Conservation (phyloP, 2,113 vertebrate species). For the Vombatus ursinus region DNA sequence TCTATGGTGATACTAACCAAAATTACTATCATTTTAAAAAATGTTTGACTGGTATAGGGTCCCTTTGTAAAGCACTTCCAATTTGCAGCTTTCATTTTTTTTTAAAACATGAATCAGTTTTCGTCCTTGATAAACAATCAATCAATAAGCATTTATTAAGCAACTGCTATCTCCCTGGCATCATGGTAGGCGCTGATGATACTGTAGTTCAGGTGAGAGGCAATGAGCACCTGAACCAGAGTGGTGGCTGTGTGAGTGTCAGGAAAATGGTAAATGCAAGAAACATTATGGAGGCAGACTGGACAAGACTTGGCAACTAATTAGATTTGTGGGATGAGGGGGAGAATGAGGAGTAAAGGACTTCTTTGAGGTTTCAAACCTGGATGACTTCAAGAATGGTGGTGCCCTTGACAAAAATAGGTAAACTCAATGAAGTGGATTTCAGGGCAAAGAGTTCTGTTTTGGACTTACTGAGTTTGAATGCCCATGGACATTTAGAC, state of each 20-base stretch:
- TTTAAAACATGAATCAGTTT: neutral
- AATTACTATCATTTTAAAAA: neutral
- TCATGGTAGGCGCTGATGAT: neutral
- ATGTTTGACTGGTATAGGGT: neutral
- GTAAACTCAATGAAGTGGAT: neutral
- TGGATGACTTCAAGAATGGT: neutral
- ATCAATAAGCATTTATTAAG: neutral
- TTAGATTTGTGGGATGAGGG: neutral
- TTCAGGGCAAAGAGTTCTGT: neutral
- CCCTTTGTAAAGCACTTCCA: neutral
- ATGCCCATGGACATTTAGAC: neutral
- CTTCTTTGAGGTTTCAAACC: neutral
- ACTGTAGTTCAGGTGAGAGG: neutral
- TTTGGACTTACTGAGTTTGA: neutral
- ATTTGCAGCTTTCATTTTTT: neutral
- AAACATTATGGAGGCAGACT: neutral
- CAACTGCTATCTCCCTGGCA: neutral
- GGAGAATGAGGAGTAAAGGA: neutral
- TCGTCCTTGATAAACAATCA: neutral
- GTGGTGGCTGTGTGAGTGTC: neutral
- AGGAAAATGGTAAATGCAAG: neutral
- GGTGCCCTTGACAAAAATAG: neutral
- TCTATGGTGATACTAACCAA: neutral
- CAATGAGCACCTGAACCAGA: neutral
- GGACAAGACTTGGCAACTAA: neutral